A percentile compares a stretch with the other conserved stretches of the same genome.
phyloP scores from a whole-genome alignment of 2,797 vertebrate genomes.

The Sphaeramia orbicularis region DNA sequence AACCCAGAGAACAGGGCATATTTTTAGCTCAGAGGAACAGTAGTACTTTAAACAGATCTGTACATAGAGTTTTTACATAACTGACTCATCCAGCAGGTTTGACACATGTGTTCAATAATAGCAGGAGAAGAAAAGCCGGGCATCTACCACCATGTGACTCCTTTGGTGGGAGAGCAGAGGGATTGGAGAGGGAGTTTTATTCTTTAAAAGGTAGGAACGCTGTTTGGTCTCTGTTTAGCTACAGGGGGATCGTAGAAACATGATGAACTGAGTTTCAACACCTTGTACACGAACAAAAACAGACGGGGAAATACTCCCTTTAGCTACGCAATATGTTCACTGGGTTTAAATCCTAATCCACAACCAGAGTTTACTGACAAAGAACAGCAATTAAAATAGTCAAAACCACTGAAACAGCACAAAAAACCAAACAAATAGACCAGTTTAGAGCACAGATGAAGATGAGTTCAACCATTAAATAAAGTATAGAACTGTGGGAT shows the following conservation, averaged over 20 bases:
- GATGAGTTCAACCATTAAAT: too few species aligned
- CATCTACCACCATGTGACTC: slow-evolving; percentile 5
- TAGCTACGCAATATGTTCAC: neutral
- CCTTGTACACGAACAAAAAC: too few species aligned
- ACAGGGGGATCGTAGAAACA: neutral
- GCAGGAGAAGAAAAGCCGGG: slow-evolving; percentile 12
- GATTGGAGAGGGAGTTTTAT: neutral
- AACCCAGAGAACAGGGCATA: slow-evolving; percentile 30
- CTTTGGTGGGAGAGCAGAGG: neutral
- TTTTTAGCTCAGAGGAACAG: slow-evolving; percentile 47
- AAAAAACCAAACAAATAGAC: too few species aligned
- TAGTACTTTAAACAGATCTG: slow-evolving; percentile 30
- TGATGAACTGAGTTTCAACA: too few species aligned
- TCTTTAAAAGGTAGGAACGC: neutral
- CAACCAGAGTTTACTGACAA: too few species aligned
- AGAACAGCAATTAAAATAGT: too few species aligned
- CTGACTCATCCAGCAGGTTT: slow-evolving; percentile 40
- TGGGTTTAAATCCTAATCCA: too few species aligned
- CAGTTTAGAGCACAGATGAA: too few species aligned
- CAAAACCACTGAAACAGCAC: too few species aligned
- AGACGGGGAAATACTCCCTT: neutral
- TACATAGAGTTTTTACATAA: slow-evolving; percentile 54
- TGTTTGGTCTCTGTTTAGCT: slow-evolving; percentile 8
- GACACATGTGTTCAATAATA: slow-evolving; percentile 38
- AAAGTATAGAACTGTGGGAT: too few species aligned